phyloP scores from a whole-genome alignment of 2,888 invertebrate species.

The Tetrapedia diversipes region DNA sequence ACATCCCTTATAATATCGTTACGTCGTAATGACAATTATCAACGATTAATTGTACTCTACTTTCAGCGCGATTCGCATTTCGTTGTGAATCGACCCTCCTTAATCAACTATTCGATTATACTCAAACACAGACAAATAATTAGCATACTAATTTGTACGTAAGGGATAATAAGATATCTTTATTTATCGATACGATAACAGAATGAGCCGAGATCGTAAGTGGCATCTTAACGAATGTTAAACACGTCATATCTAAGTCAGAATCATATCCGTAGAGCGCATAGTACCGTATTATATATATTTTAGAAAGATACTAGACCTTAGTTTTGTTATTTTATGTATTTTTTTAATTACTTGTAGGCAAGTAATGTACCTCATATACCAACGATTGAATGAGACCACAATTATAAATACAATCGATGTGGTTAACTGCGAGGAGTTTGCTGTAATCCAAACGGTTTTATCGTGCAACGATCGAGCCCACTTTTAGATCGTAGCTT shows the following conservation, averaged over 20 bases:
- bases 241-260: slow-evolving; percentile 66
- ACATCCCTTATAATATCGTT: slow-evolving; percentile 54
- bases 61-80: slow-evolving; percentile 37
- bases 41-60: slow-evolving; percentile 41
- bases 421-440: slow-evolving; percentile 61
- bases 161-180: slow-evolving; percentile 66
- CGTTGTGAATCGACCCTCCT: slow-evolving; percentile 39
- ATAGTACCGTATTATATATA: slow-evolving; percentile 59
- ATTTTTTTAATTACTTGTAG: slow-evolving; percentile 67
- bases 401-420: slow-evolving; percentile 47
- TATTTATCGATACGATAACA: slow-evolving; percentile 60
- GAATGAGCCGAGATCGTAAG: slow-evolving; percentile 51
- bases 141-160: slow-evolving; percentile 77
- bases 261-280: slow-evolving; percentile 66
- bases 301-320: slow-evolving; percentile 55
- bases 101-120: slow-evolving; percentile 71
- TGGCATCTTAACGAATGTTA: slow-evolving; percentile 58
- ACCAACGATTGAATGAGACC: slow-evolving; percentile 57
- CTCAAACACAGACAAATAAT: slow-evolving; percentile 81
- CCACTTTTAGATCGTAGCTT: no score
- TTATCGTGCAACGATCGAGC: background rate
- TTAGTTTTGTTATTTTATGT: slow-evolving; percentile 57
- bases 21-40: slow-evolving; percentile 46
- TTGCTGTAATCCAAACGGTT: background rate
- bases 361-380: slow-evolving; percentile 59